Base-by-base conservation (phyloP, 2,113 vertebrate species). In the Regulus satrapa region DNA sequence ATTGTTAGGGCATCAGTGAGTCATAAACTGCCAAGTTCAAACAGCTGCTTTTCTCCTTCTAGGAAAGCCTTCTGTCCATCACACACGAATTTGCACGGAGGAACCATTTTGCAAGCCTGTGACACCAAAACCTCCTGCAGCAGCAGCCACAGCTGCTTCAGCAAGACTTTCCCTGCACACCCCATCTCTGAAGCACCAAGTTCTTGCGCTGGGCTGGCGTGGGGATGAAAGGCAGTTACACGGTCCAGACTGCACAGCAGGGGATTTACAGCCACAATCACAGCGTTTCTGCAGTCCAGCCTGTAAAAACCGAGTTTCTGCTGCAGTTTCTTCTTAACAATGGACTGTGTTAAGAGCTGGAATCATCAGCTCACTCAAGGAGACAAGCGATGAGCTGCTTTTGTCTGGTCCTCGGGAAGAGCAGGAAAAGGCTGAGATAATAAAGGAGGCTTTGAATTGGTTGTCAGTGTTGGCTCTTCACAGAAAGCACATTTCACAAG, bases 1-100 rank as follows among this genome's bases (percentile, higher is more conserved):
- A 72, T 51, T 71, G 32, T 51, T 25, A 64, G 43, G 66, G 36
- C 48, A 75, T 12, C 46, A 54, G 40, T 45, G 24, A 81, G 23
- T 46, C 81, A 52, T 25, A 15, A 88, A 43, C 12, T 49, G 29
- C n/a, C 1, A 0, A 10, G 4, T 31, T 85, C 28, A 36, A 45
- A 26, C 41, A 83, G 34, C 63, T 58, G 32, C 21, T 78, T 88
- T 17, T 12, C 72, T 76, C 71, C 32, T 86, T 73, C 68, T 12
- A 85, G 66, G 77, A 93, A 85, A 82, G 32, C 61, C 48, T 85
- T 13, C 62, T 54, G 49, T 25, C 49, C 67, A n/a, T 16, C 36
- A 56, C 3, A 31, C 3, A 29, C 0, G 0, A 28, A 43, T 67
- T 55, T 68, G 18, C 61, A 75, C 0, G 0, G 46, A 77, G 29